Evolutionary conservation across 2,888 invertebrate species (phyloP).

Genomic region (Polyommatus iphigenia): DNA sequence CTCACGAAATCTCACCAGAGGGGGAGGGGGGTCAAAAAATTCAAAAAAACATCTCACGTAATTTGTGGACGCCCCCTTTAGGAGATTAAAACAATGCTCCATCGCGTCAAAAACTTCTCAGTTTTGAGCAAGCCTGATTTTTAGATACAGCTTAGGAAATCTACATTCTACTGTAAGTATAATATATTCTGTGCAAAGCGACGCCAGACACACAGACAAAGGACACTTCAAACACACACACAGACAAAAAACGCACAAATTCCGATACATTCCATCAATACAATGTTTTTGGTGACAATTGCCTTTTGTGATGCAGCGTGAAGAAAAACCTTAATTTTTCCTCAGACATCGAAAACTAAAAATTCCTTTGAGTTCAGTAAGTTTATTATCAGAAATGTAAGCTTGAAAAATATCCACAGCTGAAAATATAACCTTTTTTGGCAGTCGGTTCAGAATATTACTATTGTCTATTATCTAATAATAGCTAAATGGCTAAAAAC

Average conservation of each 20-base stretch:
- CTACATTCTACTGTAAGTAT: neutral
- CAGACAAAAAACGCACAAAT: neutral
- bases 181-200: neutral
- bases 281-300: slow-evolving; percentile 8
- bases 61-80: too few relatives aligned
- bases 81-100: neutral
- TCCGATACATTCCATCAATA: neutral
- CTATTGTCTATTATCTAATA: too few relatives aligned
- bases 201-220: neutral
- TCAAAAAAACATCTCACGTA: too few relatives aligned
- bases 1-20: too few relatives aligned
- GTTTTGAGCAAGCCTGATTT: too few relatives aligned
- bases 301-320: neutral
- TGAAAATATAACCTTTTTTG: too few relatives aligned
- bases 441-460: too few relatives aligned
- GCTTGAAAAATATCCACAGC: too few relatives aligned
- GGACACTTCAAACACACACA: neutral
- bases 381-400: neutral
- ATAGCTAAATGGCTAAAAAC: too few relatives aligned
- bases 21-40: too few relatives aligned
- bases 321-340: neutral
- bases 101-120: neutral
- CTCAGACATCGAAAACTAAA: neutral
- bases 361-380: neutral
- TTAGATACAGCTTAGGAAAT: too few relatives aligned